phyloP scores from a whole-genome alignment of 2,888 invertebrate genomes.

The Diplolepis rosae region DNA sequence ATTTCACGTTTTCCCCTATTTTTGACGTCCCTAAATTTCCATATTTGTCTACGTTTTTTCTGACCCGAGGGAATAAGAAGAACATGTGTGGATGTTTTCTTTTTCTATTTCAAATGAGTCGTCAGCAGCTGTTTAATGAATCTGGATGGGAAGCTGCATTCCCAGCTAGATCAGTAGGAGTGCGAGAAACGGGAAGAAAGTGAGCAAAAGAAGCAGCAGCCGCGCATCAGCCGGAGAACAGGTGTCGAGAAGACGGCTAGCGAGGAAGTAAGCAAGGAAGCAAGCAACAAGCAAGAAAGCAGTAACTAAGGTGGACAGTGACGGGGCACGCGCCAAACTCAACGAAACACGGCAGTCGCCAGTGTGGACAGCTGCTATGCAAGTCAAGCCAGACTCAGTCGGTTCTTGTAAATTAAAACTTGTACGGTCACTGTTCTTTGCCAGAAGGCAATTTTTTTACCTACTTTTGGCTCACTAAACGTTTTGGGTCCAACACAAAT shows the following conservation, averaged over 20 bases:
- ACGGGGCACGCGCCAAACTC: constrained; percentile 71
- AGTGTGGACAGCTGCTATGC: constrained; percentile 61
- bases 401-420: constrained; percentile 62
- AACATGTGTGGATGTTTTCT: constrained; percentile 7
- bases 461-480: constrained; percentile 45
- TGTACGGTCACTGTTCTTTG: constrained; percentile 53
- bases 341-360: constrained; percentile 59
- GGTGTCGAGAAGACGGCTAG: constrained; percentile 58
- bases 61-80: not conserved
- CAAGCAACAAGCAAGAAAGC: constrained; percentile 49
- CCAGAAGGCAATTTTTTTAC: constrained; percentile 47
- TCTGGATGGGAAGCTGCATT: constrained; percentile 24
- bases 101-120: constrained; percentile 7
- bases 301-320: constrained; percentile 55
- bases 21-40: not conserved
- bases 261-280: constrained; percentile 42
- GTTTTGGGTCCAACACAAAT: not conserved
- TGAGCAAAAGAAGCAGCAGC: constrained; percentile 56
- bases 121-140: constrained; percentile 30
- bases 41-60: constrained; percentile 2
- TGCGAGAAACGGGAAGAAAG: constrained; percentile 32
- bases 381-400: constrained; percentile 41
- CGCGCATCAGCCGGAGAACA: constrained; percentile 72
- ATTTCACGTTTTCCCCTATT: not conserved
- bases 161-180: constrained; percentile 10